Conservation (phyloP, 2,888 invertebrate genomes). For the Protophormia terraenovae region DNA sequence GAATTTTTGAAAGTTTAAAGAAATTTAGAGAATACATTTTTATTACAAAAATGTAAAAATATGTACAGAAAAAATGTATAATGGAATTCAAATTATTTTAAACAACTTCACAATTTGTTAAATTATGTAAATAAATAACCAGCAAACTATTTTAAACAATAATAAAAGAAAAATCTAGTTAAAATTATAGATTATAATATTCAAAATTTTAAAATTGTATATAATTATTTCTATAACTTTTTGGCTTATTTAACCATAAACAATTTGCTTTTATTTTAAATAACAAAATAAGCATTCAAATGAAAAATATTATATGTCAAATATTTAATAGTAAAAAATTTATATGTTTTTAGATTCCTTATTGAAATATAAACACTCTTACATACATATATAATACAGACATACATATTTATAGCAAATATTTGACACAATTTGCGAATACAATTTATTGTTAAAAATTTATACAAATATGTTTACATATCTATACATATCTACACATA, state of each 20-base stretch:
- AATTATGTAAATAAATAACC: not conserved
- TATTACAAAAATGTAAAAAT: too few relatives aligned
- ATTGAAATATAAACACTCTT: constrained; percentile 10
- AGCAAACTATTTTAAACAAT: not conserved
- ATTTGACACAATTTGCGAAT: constrained; percentile 56
- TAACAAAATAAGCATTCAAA: too few relatives aligned
- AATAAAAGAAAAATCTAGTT: not conserved
- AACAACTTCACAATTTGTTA: too few relatives aligned
- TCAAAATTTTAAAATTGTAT: too few relatives aligned
- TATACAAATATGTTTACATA: not conserved
- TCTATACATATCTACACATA: not conserved
- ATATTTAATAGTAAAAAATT: not conserved
- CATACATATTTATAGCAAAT: constrained; percentile 24
- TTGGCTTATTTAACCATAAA: constrained; percentile 8
- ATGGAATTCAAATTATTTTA: too few relatives aligned
- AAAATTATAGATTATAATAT: not conserved
- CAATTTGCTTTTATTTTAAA: constrained; percentile 2
- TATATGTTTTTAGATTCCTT: constrained; percentile 10
- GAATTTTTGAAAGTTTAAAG: too few relatives aligned
- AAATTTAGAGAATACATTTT: too few relatives aligned
- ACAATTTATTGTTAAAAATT: constrained; percentile 51
- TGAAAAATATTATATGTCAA: constrained; percentile 17
- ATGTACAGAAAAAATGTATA: too few relatives aligned
- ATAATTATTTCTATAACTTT: not conserved
- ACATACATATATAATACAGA: not conserved